Base-by-base conservation (phyloP, 2,113 vertebrate species). In the Potamarius usumacintae region DNA sequence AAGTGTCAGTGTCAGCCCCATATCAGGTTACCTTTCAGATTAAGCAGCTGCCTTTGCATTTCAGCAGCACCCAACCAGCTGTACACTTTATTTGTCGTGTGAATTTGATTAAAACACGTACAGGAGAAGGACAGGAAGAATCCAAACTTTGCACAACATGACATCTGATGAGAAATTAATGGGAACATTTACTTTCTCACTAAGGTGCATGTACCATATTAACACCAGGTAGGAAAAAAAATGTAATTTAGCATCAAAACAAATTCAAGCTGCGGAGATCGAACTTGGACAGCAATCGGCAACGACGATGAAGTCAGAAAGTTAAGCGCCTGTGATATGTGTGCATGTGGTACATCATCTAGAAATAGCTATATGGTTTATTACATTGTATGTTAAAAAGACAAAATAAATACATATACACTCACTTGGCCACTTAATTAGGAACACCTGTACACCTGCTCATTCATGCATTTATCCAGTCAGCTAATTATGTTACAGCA, bases 321-420 rank as follows among this genome's bases (percentile, higher is more conserved):
- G 79, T 63, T 34, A 88, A 89, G 82, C 65, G 81, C 83, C 42
- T 90, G 62, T 86, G 88, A 92, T 92, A 92, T 92, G 85, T 90
- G n/a, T 74, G 65, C 83, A 69, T 82, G 84, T 79, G 86, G 85
- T 53, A 82, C 50, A 63, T 77, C 42, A 84, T 30, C 53, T 27
- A 2, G 65, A 82, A 69, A 83, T 17, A 87, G 71, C 76, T 74
- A 65, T 52, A 85, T 85, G 79, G 18, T 71, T 76, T 53, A 55
- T 34, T 58, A 18, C 52, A 72, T 42, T 74, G 67, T 42, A 84
- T 69, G 17, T 72, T 58, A 85, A 76, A 90, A 82, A 57, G 80
- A 87, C 30, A 69, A 90, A 83, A 82, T 58, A 88, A 89, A 90
- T 83, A 90, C 55, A 88, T 84, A 58, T 71, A 71, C 55, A 81